Conservation (phyloP, 2,797 vertebrate species). For the Spizella passerina region DNA sequence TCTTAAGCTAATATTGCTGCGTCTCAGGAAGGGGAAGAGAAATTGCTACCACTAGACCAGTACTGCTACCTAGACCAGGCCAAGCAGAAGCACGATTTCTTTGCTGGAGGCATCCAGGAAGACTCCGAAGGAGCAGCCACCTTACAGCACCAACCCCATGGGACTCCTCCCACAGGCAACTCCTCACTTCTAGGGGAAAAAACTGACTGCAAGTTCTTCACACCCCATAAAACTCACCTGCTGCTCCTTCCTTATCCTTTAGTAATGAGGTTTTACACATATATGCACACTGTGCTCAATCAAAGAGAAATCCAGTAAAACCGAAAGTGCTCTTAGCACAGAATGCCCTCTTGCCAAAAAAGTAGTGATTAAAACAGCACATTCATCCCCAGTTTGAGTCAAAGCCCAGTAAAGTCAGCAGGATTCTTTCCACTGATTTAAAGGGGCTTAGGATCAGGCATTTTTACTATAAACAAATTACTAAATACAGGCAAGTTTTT, state of each 20-base stretch:
- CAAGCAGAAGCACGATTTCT: background rate
- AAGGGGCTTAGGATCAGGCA: conserved; percentile 30
- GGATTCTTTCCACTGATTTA: conserved; percentile 40
- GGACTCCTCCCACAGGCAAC: accelerated
- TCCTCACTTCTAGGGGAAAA: background rate
- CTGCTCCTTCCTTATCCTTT: conserved; percentile 4
- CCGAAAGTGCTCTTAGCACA: background rate
- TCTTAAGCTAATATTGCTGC: background rate
- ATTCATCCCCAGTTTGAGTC: background rate
- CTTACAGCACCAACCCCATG: background rate
- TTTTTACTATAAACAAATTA: conserved; percentile 32
- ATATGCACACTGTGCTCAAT: background rate
- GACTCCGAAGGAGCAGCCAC: background rate
- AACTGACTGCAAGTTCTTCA: background rate
- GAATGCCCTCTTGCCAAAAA: conserved; percentile 8
- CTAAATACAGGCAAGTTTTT: background rate
- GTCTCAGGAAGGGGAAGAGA: background rate
- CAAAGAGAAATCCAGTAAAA: conserved; percentile 11
- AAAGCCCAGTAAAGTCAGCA: conserved; percentile 23
- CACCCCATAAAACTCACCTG: background rate
- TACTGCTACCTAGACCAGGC: background rate
- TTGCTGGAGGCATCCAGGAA: background rate
- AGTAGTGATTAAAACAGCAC: conserved; percentile 44
- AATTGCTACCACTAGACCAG: background rate
- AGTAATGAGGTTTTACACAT: conserved; percentile 24